Evolutionary conservation across 2,797 vertebrate genomes (phyloP), one percentile per base, ranked within the genome.

Genomic region (Catharus ustulatus): DNA sequence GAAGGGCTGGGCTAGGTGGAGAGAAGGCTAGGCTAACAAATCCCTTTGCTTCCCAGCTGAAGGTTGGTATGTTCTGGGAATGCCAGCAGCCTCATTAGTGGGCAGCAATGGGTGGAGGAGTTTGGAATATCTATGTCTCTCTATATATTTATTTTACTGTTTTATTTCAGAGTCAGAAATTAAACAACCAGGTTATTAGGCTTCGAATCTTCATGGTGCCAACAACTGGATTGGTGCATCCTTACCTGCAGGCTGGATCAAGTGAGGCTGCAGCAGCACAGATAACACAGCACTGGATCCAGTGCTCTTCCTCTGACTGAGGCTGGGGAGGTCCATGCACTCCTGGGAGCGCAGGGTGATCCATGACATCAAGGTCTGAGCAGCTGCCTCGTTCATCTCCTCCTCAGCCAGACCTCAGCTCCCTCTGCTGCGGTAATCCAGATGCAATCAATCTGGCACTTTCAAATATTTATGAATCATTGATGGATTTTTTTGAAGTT

Each of bases 401-500:
- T 52, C 40, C 67, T 64, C 74, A 43, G 52, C 71, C 81, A 82
- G 71, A 66, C 81, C 71, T 57, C 64, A 75, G 74, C 63, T 73
- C 64, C 43, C 43, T 64, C 51, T 0, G 0, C 79, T 69, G 84
- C 66, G 64, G 71, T 86, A 89, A 92, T 95, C 90, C 90, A 81
- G 73, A 68, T 87, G 38, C 64, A 89, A 96, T 97, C 95, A 90
- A 80, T 97, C 23, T 38, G 54, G 64, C 43, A 34, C 93, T 96
- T 94, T 97, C 96, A 98, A 97, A 97, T 97, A 97, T 97, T 97
- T 97, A 97, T 97, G 97, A 97, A 95, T 96, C 94, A 72, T 74
- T 84, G 96, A 97, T 97, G 95, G 93, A 80, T 95, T 94, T 97
- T 95, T 92, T 87, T 90, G 11, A 94, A 93, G 94, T 95, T 91